Evolutionary conservation across 2,888 invertebrate genomes (phyloP).

Genomic region (Sesia bembeciformis): DNA sequence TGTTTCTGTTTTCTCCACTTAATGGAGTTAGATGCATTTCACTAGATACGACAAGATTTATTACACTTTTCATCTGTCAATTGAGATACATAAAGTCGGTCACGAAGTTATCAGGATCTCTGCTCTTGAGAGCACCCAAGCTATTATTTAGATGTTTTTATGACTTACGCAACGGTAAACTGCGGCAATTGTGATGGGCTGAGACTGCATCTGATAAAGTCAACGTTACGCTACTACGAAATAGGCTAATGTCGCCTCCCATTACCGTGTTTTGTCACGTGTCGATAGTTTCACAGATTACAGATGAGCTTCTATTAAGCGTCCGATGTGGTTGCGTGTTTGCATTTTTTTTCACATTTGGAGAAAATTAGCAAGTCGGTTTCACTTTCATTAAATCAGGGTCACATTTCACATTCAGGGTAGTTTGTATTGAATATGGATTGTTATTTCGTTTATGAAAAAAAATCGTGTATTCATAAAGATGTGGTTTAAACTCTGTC

Average conservation of each 20-base stretch:
- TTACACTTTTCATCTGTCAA: conserved; percentile 29
- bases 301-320: background rate
- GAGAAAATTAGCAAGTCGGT: background rate
- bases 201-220: conserved; percentile 45
- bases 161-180: conserved; percentile 20
- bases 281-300: conserved; percentile 33
- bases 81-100: conserved; percentile 35
- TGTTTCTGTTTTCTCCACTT: background rate
- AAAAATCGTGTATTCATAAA: too few relatives aligned
- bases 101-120: conserved; percentile 28
- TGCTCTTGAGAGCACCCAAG: conserved; percentile 15
- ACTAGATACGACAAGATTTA: conserved; percentile 47
- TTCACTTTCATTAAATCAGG: too few relatives aligned
- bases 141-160: conserved; percentile 25
- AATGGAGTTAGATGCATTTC: conserved; percentile 10
- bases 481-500: too few relatives aligned
- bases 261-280: conserved; percentile 64
- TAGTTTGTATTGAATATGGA: too few relatives aligned
- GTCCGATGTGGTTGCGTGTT: background rate
- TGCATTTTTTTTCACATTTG: background rate
- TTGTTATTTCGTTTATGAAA: too few relatives aligned
- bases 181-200: conserved; percentile 34
- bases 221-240: conserved; percentile 28
- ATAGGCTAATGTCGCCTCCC: conserved; percentile 61
- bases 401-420: too few relatives aligned